Base-by-base conservation (phyloP, 2,797 vertebrate genomes). In the Coracias cyanogaster region DNA sequence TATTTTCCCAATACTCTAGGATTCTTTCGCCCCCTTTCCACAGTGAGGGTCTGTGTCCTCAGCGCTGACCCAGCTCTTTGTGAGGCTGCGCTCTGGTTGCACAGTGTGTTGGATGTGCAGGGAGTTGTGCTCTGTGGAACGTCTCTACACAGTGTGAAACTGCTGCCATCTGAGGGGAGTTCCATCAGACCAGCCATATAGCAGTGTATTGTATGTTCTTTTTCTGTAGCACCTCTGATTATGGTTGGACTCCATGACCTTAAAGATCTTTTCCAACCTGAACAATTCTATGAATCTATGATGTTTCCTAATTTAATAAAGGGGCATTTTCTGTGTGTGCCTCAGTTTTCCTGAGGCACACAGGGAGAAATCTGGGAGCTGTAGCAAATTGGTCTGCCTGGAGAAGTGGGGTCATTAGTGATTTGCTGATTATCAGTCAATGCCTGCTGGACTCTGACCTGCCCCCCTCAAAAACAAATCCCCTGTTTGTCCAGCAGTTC, bases 101-200 rank as follows among this genome's bases (percentile, higher is more conserved):
- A 1, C 2, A 1, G 21, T 0, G 20, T 3, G 31, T 0, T 24
- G 51, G 71, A 2, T 14, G 6, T 0, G 1, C 11, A 24, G 64
- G 35, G 22, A 20, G 37, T 1, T 11, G 52, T 25, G 31, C n/a
- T 58, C 46, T 5, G 0, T 1, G 25, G 25, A 76, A 9, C 2
- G 35, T 29, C 39, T 4, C 29, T 13, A 46, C 11, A 7, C 20
- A 10, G 31, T 0, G 3, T 18, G 39, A 15, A 31, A 16, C 21
- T 35, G 31, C 43, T 49, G 33, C 45, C 22, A 3, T 17, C 1
- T 1, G 29, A 5, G 37, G 3, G 11, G 6, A 15, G 48, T 15
- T 12, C 61, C 70, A 4, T 10, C 65, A 1, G 1, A 26, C 45
- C 28, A 26, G n/a, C 35, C 16, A 8, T 17, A 4, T 16, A 3